Evolutionary conservation across 2,888 invertebrate species (phyloP).

Genomic region (Lathronympha strigana): DNA sequence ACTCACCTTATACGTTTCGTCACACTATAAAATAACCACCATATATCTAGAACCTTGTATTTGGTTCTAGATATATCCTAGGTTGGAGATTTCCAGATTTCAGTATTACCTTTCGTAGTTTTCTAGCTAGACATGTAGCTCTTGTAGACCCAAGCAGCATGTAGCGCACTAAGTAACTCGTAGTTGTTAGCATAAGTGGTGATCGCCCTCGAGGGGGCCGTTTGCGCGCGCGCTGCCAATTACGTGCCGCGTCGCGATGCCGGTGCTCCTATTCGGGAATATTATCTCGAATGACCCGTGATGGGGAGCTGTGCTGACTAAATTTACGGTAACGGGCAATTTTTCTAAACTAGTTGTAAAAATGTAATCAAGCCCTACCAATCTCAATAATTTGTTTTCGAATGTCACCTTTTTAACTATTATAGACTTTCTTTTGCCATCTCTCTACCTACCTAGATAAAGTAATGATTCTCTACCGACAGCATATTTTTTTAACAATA

Average conservation of each 20-base stretch:
- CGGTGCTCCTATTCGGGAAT: constrained; percentile 36
- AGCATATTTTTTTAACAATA: too few relatives aligned
- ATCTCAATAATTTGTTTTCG: too few relatives aligned
- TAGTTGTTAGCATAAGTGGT: constrained; percentile 55
- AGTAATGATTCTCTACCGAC: too few relatives aligned
- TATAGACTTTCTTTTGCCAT: too few relatives aligned
- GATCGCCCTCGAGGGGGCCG: constrained; percentile 61
- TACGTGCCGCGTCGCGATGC: constrained; percentile 37
- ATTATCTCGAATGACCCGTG: constrained; percentile 28
- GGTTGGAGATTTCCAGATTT: neutral
- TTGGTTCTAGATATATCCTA: neutral
- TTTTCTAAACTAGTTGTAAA: neutral
- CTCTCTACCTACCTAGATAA: too few relatives aligned
- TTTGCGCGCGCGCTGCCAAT: constrained; percentile 53
- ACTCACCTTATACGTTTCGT: too few relatives aligned
- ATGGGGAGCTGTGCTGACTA: constrained; percentile 19
- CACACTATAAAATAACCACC: too few relatives aligned
- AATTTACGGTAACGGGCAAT: neutral
- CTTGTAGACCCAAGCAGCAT: constrained; percentile 35
- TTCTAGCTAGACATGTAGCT: constrained; percentile 19
- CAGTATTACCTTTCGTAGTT: constrained; percentile 10
- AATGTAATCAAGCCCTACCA: neutral
- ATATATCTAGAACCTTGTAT: too few relatives aligned
- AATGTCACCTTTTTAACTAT: too few relatives aligned
- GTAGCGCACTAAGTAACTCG: constrained; percentile 47